Conservation (phyloP, 2,797 vertebrate genomes). For the Gymnocypris eckloni region DNA sequence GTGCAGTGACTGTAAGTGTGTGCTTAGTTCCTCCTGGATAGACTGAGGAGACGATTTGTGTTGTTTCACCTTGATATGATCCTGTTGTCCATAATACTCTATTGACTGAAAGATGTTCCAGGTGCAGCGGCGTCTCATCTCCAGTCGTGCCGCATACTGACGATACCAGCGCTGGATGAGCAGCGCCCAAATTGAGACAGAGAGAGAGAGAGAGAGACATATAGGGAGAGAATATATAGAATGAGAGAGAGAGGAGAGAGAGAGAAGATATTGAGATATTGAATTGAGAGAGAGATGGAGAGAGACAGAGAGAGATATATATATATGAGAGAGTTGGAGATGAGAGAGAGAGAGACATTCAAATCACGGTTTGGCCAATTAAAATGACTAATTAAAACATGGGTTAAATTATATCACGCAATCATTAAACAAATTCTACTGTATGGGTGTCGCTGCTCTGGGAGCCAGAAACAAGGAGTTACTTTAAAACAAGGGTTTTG, state of each 20-base stretch:
- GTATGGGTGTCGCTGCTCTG: too few relatives aligned
- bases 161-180: conserved; percentile 97
- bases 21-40: not conserved
- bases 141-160: conserved; percentile 83
- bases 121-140: conserved; percentile 85
- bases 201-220: conserved; percentile 31
- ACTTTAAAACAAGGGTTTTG: too few relatives aligned
- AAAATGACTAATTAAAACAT: too few relatives aligned
- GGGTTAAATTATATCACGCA: too few relatives aligned
- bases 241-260: too few relatives aligned
- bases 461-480: too few relatives aligned
- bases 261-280: too few relatives aligned
- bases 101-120: conserved; percentile 94
- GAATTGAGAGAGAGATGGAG: not conserved
- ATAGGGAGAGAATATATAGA: not conserved
- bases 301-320: conserved; percentile 16
- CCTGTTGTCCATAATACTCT: conserved; percentile 92
- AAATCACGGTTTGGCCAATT: too few relatives aligned
- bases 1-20: not conserved
- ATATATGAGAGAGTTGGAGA: too few relatives aligned
- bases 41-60: not conserved
- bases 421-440: too few relatives aligned
- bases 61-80: conserved; percentile 87
- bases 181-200: too few relatives aligned
- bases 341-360: not conserved